A percentile compares a stretch with the other conserved stretches of the same genome.
Conservation (phyloP, 2,797 vertebrate genomes). For the Acomys russatus region DNA sequence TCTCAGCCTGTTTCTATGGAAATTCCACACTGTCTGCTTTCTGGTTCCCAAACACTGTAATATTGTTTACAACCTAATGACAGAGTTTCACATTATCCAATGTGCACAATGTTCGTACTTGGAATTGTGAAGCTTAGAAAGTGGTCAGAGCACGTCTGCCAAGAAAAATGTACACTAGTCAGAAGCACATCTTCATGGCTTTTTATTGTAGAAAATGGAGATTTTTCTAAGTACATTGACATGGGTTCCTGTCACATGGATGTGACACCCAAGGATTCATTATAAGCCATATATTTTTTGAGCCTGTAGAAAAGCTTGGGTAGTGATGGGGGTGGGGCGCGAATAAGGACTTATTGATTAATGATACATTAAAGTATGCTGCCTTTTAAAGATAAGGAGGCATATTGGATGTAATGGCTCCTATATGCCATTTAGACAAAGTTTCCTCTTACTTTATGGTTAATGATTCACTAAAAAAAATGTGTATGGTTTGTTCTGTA, state of each 20-base stretch:
- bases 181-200: background rate
- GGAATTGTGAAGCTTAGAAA: background rate
- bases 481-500: background rate
- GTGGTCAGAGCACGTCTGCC: background rate
- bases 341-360: background rate
- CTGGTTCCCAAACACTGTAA: background rate
- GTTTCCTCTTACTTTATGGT: background rate
- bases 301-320: background rate
- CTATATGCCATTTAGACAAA: background rate
- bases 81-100: conserved; percentile 30
- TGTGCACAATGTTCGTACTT: background rate
- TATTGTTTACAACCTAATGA: background rate
- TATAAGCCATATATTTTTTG: background rate
- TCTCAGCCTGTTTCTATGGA: background rate
- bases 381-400: background rate
- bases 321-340: background rate
- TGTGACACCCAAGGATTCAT: background rate
- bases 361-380: conserved; percentile 10
- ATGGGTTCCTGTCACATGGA: background rate
- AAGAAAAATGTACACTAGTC: background rate
- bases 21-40: background rate
- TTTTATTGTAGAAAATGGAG: background rate
- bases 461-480: background rate
- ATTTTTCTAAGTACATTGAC: background rate
- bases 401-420: background rate